Conservation (phyloP, 2,888 invertebrate species). For the Mamestra brassicae region DNA sequence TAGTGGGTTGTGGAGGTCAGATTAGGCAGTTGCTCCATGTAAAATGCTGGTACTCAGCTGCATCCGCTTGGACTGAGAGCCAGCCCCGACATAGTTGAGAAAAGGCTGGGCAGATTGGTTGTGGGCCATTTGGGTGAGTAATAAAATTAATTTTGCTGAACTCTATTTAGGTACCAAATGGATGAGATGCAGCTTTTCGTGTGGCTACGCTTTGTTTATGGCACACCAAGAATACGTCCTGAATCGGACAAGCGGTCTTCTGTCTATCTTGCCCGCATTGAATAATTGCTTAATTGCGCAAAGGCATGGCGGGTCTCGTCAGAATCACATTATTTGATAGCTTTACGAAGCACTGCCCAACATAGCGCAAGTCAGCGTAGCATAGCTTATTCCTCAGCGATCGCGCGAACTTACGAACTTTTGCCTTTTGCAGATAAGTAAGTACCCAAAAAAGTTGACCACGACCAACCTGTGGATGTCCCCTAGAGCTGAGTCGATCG, state of each 20-base stretch:
- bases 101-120: no score
- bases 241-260: not conserved
- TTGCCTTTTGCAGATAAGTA: no score
- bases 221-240: not conserved
- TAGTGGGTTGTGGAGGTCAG: no score
- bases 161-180: no score
- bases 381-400: not conserved
- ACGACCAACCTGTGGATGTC: conserved; percentile 83
- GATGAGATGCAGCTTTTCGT: not conserved
- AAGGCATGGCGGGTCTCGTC: not conserved
- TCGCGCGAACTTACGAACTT: not conserved
- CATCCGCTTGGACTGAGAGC: no score
- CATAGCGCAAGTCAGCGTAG: not conserved
- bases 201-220: not conserved
- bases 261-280: not conserved
- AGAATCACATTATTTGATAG: not conserved
- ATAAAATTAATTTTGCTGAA: not conserved
- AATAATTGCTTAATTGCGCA: no score
- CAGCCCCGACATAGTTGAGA: no score
- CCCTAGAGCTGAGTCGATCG: conserved; percentile 90
- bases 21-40: no score
- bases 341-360: not conserved
- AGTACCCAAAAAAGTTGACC: no score
- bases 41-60: no score
- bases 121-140: no score